phyloP scores from a whole-genome alignment of 2,797 vertebrate genomes.

The Triplophysa yarkandensis region DNA sequence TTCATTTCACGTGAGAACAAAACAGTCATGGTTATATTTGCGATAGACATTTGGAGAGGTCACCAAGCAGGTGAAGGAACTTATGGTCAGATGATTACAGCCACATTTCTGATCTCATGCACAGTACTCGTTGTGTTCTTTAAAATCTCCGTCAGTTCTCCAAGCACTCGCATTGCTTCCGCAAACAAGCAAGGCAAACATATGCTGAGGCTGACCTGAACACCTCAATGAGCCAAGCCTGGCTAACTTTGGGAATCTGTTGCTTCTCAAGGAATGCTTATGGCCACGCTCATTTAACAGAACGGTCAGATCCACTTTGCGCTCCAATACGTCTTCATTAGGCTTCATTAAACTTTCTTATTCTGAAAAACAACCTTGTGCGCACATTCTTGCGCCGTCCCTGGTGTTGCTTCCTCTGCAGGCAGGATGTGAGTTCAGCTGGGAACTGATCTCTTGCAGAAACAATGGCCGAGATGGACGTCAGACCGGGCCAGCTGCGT shows the following conservation, averaged over 20 bases:
- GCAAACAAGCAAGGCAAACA: slow-evolving; percentile 66
- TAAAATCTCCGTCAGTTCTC: slow-evolving; percentile 58
- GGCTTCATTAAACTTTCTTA: slow-evolving; percentile 73
- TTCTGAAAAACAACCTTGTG: slow-evolving; percentile 60
- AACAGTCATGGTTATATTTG: not conserved
- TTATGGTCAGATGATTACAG: not conserved
- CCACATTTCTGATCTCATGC: not conserved
- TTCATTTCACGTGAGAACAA: not conserved
- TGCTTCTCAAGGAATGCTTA: slow-evolving; percentile 57
- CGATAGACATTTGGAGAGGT: slow-evolving; percentile 1
- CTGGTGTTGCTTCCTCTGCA: slow-evolving; percentile 49
- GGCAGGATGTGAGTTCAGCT: slow-evolving; percentile 60
- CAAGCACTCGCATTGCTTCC: slow-evolving; percentile 67
- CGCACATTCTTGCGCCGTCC: slow-evolving; percentile 49
- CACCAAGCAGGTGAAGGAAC: slow-evolving; percentile 1
- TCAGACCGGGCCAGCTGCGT: slow-evolving; percentile 44
- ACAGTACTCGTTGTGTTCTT: not conserved
- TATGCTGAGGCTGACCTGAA: slow-evolving; percentile 44
- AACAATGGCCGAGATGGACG: slow-evolving; percentile 51
- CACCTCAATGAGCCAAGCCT: slow-evolving; percentile 42
- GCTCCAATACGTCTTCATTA: slow-evolving; percentile 79
- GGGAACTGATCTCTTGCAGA: slow-evolving; percentile 54
- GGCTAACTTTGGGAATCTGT: slow-evolving; percentile 43
- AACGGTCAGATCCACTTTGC: slow-evolving; percentile 72
- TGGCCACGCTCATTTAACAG: slow-evolving; percentile 59